A percentile compares a stretch with the other conserved stretches of the same genome.
Conservation (phyloP, 2,888 invertebrate species). For the Ptilodon capucinus region DNA sequence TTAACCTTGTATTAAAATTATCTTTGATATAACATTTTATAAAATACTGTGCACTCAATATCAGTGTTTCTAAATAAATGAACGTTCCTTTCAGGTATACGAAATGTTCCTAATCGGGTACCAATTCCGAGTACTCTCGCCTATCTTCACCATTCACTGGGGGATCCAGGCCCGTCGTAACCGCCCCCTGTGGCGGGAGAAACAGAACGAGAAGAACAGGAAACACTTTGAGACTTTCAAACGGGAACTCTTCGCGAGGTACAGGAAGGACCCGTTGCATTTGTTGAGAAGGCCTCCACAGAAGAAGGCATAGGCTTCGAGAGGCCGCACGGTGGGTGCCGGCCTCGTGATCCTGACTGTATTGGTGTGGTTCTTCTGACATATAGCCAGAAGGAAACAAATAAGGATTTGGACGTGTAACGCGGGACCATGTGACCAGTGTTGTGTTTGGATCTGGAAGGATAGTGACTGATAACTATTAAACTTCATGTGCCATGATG, state of each 20-base stretch:
- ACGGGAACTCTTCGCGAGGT: constrained; percentile 89
- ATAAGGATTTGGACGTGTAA: constrained; percentile 4
- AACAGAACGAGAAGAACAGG: constrained; percentile 91
- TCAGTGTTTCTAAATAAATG: neutral
- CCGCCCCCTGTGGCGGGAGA: constrained; percentile 92
- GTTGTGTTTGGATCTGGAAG: neutral
- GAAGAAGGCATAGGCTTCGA: constrained; percentile 77
- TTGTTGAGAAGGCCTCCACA: constrained; percentile 59
- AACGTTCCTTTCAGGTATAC: constrained; percentile 86
- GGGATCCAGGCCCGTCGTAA: constrained; percentile 91
- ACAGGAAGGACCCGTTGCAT: constrained; percentile 86
- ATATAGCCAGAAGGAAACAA: constrained; percentile 7
- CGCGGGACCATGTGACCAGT: constrained; percentile 2
- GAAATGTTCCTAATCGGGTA: constrained; percentile 96
- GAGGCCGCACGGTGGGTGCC: constrained; percentile 67
- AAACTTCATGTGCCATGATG: too few relatives aligned
- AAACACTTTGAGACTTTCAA: constrained; percentile 93
- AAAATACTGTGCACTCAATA: too few relatives aligned
- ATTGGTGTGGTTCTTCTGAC: constrained; percentile 45
- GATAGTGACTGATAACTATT: neutral
- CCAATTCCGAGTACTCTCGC: constrained; percentile 93
- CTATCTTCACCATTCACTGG: constrained; percentile 95
- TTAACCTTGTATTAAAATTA: too few relatives aligned
- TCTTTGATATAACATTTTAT: too few relatives aligned
- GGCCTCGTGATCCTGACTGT: constrained; percentile 56